Base-by-base conservation (phyloP, 2,888 invertebrate genomes). In the Sinodicranocentrus sp. region DNA sequence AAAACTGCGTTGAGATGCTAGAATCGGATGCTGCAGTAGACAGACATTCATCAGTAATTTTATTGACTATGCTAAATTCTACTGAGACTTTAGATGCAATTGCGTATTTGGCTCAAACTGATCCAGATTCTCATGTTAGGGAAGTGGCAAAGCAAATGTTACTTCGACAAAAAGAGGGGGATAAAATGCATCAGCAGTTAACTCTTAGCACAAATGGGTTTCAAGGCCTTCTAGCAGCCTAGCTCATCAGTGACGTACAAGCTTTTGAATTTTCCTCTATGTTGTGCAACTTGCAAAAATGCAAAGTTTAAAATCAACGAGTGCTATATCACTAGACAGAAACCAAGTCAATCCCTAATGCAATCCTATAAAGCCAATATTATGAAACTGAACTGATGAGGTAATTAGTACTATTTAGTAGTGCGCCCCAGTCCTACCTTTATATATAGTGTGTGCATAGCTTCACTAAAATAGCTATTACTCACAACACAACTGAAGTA, bases 151-250 rank as follows among this genome's bases (percentile, higher is more conserved):
- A 83, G 75, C 82, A 83, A 28, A 78, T 85, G 63, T 70, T 87
- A 25, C 2, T 85, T 10, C n/a, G 71, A 10, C 68, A 83, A 19
- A 85, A 76, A 23, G 85, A 83, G 39, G 86, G 84, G 17, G 79
- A 77, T 17, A 54, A 54, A 44, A 82, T 87, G 52, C 76, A 78
- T 25, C 82, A 83, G 33, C 86, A 87, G 33, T 28, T 86, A 17
- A 85, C 86, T 21, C 44, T 87, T 15, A 86, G 78, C 25, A 84
- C 84, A 33, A 84, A 87, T 76, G 87, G 87, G 28, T 87, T 87
- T 63, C 87, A 87, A 68, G 87, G 87, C 15, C 73, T 86, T 3
- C 82, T 77, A 13, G 77, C 84, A 33, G 52, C 52, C 8, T 52
- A 52, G 8, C 6, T 13, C 39, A 39, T 13, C 39, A 39, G 13